phyloP scores from a whole-genome alignment of 2,797 vertebrate species.

The Leuciscus waleckii region DNA sequence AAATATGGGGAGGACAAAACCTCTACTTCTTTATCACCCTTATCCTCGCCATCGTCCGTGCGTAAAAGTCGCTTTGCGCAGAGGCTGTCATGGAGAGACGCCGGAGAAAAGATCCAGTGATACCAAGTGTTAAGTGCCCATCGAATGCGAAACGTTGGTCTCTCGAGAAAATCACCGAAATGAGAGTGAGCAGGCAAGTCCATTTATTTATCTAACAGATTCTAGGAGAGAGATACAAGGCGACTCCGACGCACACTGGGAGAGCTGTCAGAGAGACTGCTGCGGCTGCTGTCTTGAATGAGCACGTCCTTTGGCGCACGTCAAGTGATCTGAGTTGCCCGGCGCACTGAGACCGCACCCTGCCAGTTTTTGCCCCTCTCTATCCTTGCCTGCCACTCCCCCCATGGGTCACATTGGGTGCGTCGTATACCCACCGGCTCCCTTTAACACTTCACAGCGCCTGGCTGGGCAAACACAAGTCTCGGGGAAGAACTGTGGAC shows the following conservation, averaged over 20 bases:
- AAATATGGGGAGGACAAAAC: slow-evolving; percentile 71
- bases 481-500: slow-evolving; percentile 36
- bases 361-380: slow-evolving; percentile 81
- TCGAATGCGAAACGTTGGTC: slow-evolving; percentile 64
- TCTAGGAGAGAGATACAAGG: slow-evolving; percentile 76
- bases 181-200: slow-evolving; percentile 77
- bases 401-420: slow-evolving; percentile 68
- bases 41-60: slow-evolving; percentile 82
- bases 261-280: slow-evolving; percentile 76
- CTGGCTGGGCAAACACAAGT: slow-evolving; percentile 53
- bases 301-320: slow-evolving; percentile 65
- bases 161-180: slow-evolving; percentile 68
- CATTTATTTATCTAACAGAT: slow-evolving; percentile 85
- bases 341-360: slow-evolving; percentile 93
- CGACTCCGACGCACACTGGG: slow-evolving; percentile 69
- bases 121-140: slow-evolving; percentile 67
- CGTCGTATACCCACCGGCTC: slow-evolving; percentile 60
- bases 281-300: slow-evolving; percentile 64
- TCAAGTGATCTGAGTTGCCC: slow-evolving; percentile 87
- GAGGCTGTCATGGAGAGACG: slow-evolving; percentile 63
- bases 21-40: slow-evolving; percentile 76
- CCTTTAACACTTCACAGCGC: slow-evolving; percentile 72
- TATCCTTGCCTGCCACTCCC: slow-evolving; percentile 83
- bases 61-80: slow-evolving; percentile 69
- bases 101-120: slow-evolving; percentile 59